Base-by-base conservation (phyloP, 2,113 vertebrate genomes). In the Actenoides lindsayi region DNA sequence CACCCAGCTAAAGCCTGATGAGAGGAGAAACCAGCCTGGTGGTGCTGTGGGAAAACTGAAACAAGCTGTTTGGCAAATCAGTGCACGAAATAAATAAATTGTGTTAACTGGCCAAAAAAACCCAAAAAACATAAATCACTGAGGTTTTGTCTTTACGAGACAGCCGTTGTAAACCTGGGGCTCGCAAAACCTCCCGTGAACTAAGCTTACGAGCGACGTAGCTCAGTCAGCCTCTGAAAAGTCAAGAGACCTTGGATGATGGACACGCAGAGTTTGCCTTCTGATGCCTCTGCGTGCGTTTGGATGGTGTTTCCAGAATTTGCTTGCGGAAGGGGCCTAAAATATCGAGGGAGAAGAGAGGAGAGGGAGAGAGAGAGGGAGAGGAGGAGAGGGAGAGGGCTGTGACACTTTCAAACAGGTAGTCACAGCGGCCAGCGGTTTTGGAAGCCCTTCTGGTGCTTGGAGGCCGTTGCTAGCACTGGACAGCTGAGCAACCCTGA, bases 261-360 rank as follows among this genome's bases (percentile, higher is more conserved):
- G 1, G 3, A 44, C 62, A 8, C 16, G 2, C 3, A 3, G 25
- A 1, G 31, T 31, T 75, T 15, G 42, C 3, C 33, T 48, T 35
- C 33, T 7, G 25, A 2, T 13, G 2, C 9, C 31, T 18, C 25
- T 12, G 39, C 0, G 0, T 0, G 30, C 0, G 1, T 50, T 60
- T 0, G 33, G 35, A 4, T 17, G 50, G 27, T 11, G 2, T 41
- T 78, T 54, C 41, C 51, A 1, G 6, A 2, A 7, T 6, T 46
- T 54, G 2, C 67, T 44, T 27, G 35, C 8, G 11, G 37, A 28
- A 18, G 17, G 35, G 39, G 18, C 6, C 33, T 62, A 3, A 41
- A 50, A 30, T 28, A 9, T 62, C 2, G 2, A 21, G 31, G 11
- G 16, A 35, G 17, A 46, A 12, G 27, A 6, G 27, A 46, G 13